Conservation (phyloP, 2,797 vertebrate species). For the Myotis myotis region DNA sequence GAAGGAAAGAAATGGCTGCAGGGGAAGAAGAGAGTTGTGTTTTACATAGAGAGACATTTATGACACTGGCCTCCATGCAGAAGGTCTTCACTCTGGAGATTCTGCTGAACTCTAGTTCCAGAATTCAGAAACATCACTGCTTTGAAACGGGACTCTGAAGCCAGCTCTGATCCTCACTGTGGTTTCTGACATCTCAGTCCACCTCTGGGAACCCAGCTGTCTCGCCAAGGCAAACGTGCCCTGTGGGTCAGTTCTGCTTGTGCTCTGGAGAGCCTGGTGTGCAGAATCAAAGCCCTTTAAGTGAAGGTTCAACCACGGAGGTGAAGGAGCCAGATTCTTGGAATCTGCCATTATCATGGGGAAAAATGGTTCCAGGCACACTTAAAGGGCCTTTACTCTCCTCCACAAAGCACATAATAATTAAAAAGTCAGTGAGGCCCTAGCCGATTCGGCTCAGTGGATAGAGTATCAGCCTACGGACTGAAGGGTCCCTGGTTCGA, state of each 20-base stretch:
- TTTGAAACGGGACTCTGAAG: background rate
- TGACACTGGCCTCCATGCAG: background rate
- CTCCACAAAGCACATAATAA: slow-evolving; percentile 5
- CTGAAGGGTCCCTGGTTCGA: too few relatives aligned
- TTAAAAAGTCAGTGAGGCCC: background rate
- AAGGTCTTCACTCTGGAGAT: background rate
- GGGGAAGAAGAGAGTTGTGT: background rate
- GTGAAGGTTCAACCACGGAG: background rate
- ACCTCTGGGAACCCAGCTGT: background rate
- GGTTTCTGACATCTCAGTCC: background rate
- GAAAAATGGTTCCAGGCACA: background rate
- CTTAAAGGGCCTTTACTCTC: background rate
- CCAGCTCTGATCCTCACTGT: background rate
- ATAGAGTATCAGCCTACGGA: too few relatives aligned
- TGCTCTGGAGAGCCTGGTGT: background rate
- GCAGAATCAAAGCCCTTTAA: background rate
- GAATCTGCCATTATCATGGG: background rate
- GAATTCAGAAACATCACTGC: background rate
- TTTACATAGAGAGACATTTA: background rate
- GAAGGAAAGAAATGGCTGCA: background rate
- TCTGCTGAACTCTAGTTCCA: background rate
- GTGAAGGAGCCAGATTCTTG: background rate
- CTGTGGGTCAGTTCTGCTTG: background rate
- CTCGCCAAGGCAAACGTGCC: background rate
- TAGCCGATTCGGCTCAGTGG: too few relatives aligned